Base-by-base conservation (phyloP, 2,888 invertebrate genomes). In the Latheticus oryzae region DNA sequence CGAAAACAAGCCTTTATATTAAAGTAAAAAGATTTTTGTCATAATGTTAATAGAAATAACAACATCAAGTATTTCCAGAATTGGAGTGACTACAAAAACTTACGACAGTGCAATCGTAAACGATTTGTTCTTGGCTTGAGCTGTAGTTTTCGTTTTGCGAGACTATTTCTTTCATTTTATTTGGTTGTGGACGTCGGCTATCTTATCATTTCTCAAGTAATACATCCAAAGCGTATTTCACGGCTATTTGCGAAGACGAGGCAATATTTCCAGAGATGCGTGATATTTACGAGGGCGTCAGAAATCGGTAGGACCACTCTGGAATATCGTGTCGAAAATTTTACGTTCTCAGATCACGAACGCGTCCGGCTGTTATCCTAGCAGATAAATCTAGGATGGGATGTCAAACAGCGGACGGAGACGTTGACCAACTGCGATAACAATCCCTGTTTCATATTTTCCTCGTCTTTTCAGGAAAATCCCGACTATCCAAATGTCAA, bases 391-490 rank as follows among this genome's bases (percentile, higher is more conserved):
- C 70, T 65, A 70, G 66, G 68, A 71, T 63, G 70, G 62, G 68
- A 71, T 72, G 71, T 72, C 72, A 70, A 71, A 74, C 69, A 63
- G 64, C 65, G 64, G 60, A 67, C 69, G 62, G 38, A 51, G 60
- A 51, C 47, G 59, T 70, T 70, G 69, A 65, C 66, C 71, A 65
- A 66, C 64, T 63, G 63, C 62, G 69, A 69, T 70, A 72, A 71
- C 70, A 69, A 70, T 71, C 68, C 68, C 63, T 65, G 70, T 71
- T 70, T 71, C 68, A 71, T 72, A 71, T 72, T 72, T 72, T 67
- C 50, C 62, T 62, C 66, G 63, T 56, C 55, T 45, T 9, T 9
- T 26, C 38, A 17, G 13, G 30, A 43, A 61, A 64, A 64, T 65
- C 64, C 63, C 61, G 62, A 64, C 64, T 61, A 62, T 57, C 53